Evolutionary conservation across 2,113 vertebrate genomes (phyloP).

Genomic region (Chaetops frenatus): DNA sequence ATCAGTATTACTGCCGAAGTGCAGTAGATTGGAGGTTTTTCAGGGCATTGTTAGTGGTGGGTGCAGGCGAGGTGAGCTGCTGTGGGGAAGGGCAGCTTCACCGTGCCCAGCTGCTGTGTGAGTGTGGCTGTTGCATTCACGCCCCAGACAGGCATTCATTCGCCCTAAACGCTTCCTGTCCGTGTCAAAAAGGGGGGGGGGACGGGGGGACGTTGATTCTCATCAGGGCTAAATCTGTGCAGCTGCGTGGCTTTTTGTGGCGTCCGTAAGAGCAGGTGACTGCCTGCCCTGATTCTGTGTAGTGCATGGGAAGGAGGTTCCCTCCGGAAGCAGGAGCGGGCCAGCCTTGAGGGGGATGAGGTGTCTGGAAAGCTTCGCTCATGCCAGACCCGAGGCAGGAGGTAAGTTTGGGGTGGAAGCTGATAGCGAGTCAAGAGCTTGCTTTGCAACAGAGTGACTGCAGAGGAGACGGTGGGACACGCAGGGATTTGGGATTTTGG

Average conservation of each 20-base stretch:
- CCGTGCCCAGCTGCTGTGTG: background rate
- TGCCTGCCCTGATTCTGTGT: background rate
- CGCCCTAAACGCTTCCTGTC: accelerated
- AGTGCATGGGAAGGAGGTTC: background rate
- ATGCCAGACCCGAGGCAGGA: background rate
- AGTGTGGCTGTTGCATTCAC: background rate
- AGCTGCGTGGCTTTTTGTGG: background rate
- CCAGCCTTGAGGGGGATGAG: background rate
- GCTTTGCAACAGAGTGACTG: background rate
- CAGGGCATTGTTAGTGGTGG: background rate
- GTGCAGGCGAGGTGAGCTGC: background rate
- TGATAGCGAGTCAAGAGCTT: background rate
- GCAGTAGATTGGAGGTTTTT: background rate
- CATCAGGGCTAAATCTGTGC: background rate
- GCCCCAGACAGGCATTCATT: background rate
- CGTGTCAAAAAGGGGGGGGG: no score
- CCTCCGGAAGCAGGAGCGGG: background rate
- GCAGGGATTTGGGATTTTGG: background rate
- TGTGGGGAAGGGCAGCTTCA: background rate
- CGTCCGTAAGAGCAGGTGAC: background rate
- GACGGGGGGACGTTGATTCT: background rate
- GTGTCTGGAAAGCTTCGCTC: background rate
- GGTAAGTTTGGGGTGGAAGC: background rate
- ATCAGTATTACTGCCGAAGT: accelerated
- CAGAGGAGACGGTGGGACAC: background rate